phyloP scores from a whole-genome alignment of 2,797 vertebrate genomes.

The Scolopax bukidnonensis region DNA sequence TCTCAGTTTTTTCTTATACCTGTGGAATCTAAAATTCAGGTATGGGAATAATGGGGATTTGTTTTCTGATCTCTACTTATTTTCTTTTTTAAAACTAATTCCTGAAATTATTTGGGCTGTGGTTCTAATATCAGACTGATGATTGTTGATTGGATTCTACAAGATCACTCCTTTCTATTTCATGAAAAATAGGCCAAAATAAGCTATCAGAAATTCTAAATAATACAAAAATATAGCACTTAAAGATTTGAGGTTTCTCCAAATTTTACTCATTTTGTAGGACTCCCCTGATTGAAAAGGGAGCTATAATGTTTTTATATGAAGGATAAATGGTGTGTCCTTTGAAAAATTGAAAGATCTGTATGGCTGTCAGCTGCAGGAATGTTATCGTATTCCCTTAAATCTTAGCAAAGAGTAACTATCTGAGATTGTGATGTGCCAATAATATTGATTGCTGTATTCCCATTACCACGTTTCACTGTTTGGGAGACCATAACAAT shows the following conservation, averaged over 20 bases:
- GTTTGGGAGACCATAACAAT: conserved; percentile 37
- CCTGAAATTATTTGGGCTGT: not conserved
- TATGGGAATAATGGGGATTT: not conserved
- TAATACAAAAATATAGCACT: not conserved
- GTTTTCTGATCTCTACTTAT: not conserved
- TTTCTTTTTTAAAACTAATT: not conserved
- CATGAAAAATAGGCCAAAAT: not conserved
- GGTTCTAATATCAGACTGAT: not conserved
- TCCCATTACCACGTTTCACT: conserved; percentile 58
- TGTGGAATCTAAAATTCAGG: not conserved
- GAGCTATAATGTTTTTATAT: not conserved
- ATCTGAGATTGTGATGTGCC: conserved; percentile 61
- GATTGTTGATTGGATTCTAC: not conserved
- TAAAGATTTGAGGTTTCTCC: not conserved
- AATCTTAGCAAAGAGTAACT: not conserved
- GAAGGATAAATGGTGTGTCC: not conserved
- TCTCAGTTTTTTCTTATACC: not conserved
- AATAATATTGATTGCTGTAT: conserved; percentile 77
- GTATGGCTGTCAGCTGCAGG: not conserved
- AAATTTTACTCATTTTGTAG: not conserved
- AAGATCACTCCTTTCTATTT: not conserved
- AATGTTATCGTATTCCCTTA: not conserved
- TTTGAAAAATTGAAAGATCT: not conserved
- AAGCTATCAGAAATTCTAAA: not conserved
- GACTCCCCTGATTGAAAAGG: not conserved